Conservation (phyloP, 1,140 invertebrate genomes). For the Wasmannia auropunctata region DNA sequence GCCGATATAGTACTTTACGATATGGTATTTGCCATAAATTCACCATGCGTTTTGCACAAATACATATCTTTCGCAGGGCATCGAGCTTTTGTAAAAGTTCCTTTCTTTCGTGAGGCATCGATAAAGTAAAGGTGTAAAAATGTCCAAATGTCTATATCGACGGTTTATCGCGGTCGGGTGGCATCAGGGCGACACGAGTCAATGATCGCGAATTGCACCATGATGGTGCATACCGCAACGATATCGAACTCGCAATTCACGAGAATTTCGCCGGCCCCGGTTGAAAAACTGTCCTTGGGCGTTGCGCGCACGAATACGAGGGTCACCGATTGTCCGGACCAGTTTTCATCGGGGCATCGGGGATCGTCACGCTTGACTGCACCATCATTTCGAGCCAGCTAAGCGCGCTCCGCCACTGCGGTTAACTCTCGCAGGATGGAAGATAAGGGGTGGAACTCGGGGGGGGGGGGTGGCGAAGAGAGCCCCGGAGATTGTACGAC, state of each 20-base stretch:
- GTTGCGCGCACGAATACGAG: neutral
- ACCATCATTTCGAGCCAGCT: constrained; percentile 60
- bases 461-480: no score
- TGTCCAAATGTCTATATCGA: neutral
- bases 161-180: neutral
- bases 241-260: neutral
- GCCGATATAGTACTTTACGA: neutral
- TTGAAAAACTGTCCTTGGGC: neutral
- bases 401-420: constrained; percentile 39
- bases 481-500: neutral
- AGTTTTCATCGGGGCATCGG: constrained; percentile 57
- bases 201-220: neutral
- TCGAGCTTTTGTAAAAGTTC: neutral
- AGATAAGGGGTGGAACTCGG: constrained; percentile 59
- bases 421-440: constrained; percentile 53
- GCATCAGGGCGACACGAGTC: neutral
- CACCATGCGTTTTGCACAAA: neutral
- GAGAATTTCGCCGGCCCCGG: neutral
- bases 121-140: neutral
- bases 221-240: neutral
- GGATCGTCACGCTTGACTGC: constrained; percentile 62
- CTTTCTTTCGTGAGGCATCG: neutral
- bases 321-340: neutral
- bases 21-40: neutral
- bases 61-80: neutral